A percentile compares a stretch with the other conserved stretches of the same genome.
phyloP scores from a whole-genome alignment of 1,140 invertebrate species.

The Marisa cornuarietis region DNA sequence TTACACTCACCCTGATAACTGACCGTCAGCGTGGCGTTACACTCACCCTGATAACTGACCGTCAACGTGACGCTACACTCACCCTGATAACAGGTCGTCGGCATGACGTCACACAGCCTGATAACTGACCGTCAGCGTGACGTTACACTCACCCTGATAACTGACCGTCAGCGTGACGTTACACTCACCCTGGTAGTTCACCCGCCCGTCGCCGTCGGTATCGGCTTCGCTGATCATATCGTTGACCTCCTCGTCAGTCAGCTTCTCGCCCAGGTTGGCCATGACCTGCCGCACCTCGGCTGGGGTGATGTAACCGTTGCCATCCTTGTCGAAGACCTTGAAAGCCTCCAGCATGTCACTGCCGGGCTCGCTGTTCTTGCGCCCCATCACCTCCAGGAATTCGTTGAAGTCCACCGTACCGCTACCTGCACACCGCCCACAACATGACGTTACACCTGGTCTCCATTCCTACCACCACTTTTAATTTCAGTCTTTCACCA shows the following conservation, averaged over 20 bases:
- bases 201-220: slow-evolving; percentile 78
- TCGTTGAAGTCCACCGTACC: slow-evolving; percentile 98
- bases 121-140: too few relatives aligned
- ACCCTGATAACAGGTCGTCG: neutral
- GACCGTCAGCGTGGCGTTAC: neutral
- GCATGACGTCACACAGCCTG: neutral
- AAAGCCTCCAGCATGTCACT: slow-evolving; percentile 30
- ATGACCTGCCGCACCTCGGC: slow-evolving; percentile 96
- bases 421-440: slow-evolving; percentile 95
- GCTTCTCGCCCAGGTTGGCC: slow-evolving; percentile 89
- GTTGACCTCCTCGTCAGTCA: slow-evolving; percentile 89
- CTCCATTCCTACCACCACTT: neutral
- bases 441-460: slow-evolving; percentile 79
- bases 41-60: too few relatives aligned
- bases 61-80: too few relatives aligned
- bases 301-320: slow-evolving; percentile 92
- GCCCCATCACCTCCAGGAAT: slow-evolving; percentile 84
- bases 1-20: neutral
- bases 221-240: slow-evolving; percentile 94
- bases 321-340: slow-evolving; percentile 75
- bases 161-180: neutral
- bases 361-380: slow-evolving; percentile 84
- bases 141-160: neutral
- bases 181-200: slow-evolving; percentile 50
- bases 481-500: neutral